phyloP scores from a whole-genome alignment of 2,113 vertebrate species.

The Nipponia nippon region DNA sequence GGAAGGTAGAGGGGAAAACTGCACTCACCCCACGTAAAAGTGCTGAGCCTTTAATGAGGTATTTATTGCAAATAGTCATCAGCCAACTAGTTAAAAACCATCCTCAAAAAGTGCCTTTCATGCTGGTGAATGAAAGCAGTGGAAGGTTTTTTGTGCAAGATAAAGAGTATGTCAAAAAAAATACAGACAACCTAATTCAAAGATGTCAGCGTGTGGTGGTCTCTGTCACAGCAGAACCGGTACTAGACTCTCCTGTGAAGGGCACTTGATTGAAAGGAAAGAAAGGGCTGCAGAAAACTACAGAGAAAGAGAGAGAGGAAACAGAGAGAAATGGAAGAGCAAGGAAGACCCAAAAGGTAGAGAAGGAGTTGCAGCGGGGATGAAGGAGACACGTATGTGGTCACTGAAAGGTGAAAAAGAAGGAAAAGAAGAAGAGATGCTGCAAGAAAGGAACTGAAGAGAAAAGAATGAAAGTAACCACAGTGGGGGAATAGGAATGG shows the following conservation, averaged over 20 bases:
- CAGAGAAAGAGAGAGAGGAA: background rate
- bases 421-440: background rate
- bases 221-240: background rate
- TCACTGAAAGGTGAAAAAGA: background rate
- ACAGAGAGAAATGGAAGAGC: background rate
- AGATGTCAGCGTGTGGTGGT: background rate
- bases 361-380: background rate
- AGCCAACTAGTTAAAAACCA: slow-evolving; percentile 6
- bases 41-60: slow-evolving; percentile 21
- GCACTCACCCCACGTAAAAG: background rate
- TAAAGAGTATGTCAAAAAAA: background rate
- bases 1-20: background rate
- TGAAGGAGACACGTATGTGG: background rate
- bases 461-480: background rate
- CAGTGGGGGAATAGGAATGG: background rate
- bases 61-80: slow-evolving; percentile 24
- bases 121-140: background rate
- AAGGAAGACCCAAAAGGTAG: background rate
- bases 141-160: background rate
- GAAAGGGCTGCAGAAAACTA: background rate
- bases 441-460: background rate
- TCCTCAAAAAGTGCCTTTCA: background rate
- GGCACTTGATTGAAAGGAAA: background rate
- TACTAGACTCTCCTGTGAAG: background rate
- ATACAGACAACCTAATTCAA: background rate